Conservation (phyloP, 1,140 invertebrate species). For the Cydia fagiglandana region DNA sequence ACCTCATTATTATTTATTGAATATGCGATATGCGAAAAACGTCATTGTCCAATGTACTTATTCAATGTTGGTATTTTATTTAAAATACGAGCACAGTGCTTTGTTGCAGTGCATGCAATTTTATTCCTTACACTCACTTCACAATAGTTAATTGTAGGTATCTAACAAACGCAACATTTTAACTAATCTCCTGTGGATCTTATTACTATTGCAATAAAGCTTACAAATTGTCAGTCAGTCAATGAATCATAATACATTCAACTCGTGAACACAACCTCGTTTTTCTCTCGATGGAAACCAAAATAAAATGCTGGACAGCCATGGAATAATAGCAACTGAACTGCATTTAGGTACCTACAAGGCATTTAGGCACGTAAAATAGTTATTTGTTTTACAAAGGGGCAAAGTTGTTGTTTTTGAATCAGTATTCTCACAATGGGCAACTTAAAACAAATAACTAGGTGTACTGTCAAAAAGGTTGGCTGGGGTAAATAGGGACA, state of each 20-base stretch:
- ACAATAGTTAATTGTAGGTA: not conserved
- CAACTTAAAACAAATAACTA: too few relatives aligned
- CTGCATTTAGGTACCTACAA: too few relatives aligned
- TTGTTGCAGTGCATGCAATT: not conserved
- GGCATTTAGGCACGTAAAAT: too few relatives aligned
- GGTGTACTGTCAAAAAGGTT: too few relatives aligned
- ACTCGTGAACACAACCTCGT: not conserved
- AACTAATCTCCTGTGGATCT: not conserved
- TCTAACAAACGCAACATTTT: not conserved
- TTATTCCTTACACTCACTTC: not conserved
- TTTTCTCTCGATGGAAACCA: too few relatives aligned
- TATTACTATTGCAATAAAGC: too few relatives aligned
- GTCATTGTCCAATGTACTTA: not conserved
- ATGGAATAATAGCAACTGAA: too few relatives aligned
- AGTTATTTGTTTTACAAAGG: too few relatives aligned
- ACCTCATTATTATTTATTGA: not conserved
- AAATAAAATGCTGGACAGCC: too few relatives aligned
- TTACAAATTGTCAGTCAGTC: not conserved
- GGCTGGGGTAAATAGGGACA: too few relatives aligned
- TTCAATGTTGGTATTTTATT: conserved; percentile 12
- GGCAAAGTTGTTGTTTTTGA: too few relatives aligned
- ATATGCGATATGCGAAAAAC: not conserved
- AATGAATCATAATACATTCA: not conserved
- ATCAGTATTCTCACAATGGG: too few relatives aligned
- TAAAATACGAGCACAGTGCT: not conserved